Percentiles rank a stretch among this genome's conserved stretches.
Conservation (phyloP, 2,797 vertebrate species). For the Phataginus tetradactyla region DNA sequence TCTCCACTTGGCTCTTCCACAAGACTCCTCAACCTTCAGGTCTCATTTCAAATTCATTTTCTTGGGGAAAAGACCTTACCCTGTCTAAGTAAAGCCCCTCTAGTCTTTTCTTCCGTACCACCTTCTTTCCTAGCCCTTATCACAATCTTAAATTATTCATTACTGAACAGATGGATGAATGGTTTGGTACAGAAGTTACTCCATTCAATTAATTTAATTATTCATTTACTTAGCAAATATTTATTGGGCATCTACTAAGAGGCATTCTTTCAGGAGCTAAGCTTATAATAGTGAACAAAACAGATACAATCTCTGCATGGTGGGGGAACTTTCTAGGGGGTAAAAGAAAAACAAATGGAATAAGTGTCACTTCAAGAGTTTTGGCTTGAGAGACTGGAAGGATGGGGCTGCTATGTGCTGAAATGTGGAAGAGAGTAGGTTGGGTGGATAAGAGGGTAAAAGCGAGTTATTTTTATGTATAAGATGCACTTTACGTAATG, state of each 20-base stretch:
- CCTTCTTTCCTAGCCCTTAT: neutral
- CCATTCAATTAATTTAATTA: conserved; percentile 19
- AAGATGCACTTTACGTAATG: neutral
- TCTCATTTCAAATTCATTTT: conserved; percentile 39
- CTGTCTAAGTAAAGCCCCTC: neutral
- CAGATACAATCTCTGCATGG: neutral
- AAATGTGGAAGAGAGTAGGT: neutral
- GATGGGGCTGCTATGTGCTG: neutral
- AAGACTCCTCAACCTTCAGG: neutral
- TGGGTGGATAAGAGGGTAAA: neutral
- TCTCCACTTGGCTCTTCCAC: conserved; percentile 12
- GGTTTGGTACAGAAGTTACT: neutral
- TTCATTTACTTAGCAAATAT: conserved; percentile 45
- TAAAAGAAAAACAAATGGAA: neutral
- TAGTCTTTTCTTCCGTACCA: neutral
- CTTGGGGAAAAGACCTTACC: neutral
- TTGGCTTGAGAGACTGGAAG: neutral
- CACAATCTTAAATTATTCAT: neutral
- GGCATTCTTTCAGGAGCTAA: neutral
- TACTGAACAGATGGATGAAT: neutral
- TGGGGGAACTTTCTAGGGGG: neutral
- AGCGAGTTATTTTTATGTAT: neutral
- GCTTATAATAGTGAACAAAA: conserved; percentile 5
- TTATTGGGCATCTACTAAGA: neutral
- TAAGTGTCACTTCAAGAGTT: neutral